These are phyloP conservation scores for Tryphoninae sp. DNA, from an alignment of 2,888 invertebrate genomes.

Conservation along the genomic window DNA sequence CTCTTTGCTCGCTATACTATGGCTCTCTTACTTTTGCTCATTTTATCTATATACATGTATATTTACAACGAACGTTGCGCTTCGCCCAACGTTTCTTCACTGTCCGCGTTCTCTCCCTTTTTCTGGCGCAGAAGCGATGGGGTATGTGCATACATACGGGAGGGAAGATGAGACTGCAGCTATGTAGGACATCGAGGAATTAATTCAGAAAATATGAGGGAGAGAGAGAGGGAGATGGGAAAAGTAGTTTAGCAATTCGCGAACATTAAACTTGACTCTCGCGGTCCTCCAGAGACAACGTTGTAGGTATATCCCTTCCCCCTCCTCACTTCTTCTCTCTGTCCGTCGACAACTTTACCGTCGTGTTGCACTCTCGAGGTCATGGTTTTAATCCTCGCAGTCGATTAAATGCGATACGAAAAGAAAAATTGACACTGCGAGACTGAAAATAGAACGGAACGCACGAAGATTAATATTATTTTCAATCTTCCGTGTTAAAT, in stretches of 20 bases:
- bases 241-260: slow-evolving; percentile 17
- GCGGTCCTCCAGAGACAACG: neutral
- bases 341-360: too few relatives aligned
- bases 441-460: too few relatives aligned
- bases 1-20: slow-evolving; percentile 3
- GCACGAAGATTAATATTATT: too few relatives aligned
- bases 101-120: slow-evolving; percentile 12
- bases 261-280: slow-evolving; percentile 50
- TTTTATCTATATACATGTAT: too few relatives aligned
- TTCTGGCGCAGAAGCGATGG: neutral
- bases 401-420: too few relatives aligned
- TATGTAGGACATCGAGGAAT: neutral
- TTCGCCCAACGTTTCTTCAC: too few relatives aligned
- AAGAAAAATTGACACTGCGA: too few relatives aligned
- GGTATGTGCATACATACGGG: neutral
- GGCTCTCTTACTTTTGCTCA: too few relatives aligned
- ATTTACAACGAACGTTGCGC: neutral
- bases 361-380: too few relatives aligned
- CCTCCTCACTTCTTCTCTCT: neutral
- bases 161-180: slow-evolving; percentile 27
- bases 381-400: too few relatives aligned
- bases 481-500: neutral
- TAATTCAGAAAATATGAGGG: neutral
- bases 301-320: too few relatives aligned
- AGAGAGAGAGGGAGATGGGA: neutral